Base-by-base conservation (phyloP, 2,888 invertebrate species). In the Tetragonula carbonaria region DNA sequence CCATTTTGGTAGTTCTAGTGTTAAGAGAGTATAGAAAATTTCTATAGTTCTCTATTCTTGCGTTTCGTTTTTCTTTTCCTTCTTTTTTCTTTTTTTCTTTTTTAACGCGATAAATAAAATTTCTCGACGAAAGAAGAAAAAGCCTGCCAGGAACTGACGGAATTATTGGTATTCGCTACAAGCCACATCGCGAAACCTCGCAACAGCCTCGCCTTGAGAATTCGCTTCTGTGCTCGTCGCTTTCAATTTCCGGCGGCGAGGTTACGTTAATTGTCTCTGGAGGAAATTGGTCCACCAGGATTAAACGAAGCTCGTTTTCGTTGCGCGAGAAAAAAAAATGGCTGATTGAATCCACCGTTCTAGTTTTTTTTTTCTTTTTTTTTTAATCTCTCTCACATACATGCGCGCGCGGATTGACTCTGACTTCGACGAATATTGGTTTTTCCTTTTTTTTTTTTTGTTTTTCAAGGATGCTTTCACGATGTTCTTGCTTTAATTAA, bases 191-290 rank as follows among this genome's bases (percentile, higher is more conserved):
- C 50, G 74, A 74, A 75, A 57, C 66, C 74, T 66, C 11, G 66
- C 74, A 55, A 66, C 74, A 67, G 55, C 51, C 33, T 67, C 62
- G 67, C 68, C 78, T 70, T 74, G 78, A 65, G 78, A 50, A 70
- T 55, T 70, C 55, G 33, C 63, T 81, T 78, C 67, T 73, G 66
- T 45, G 74, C 51, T 76, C 51, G 53, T 57, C 50, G 78, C 68
- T 65, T 68, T 75, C 75, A 75, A 80, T 80, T 80, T 70, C 75
- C 80, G 75, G 55, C 63, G 18, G 18, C 21, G 50, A 23, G 73
- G 66, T 73, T 74, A 23, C 74, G 70, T 74, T 74, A 82, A 79
- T 79, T 71, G 70, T 79, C 71, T n/a, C 71, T 33, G 66, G n/a
- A 51, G 79, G 50, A 45, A 74, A 74, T 45, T 33, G 68, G 55